Conservation (phyloP, 2,888 invertebrate genomes). For the Drosophila anomalipes region DNA sequence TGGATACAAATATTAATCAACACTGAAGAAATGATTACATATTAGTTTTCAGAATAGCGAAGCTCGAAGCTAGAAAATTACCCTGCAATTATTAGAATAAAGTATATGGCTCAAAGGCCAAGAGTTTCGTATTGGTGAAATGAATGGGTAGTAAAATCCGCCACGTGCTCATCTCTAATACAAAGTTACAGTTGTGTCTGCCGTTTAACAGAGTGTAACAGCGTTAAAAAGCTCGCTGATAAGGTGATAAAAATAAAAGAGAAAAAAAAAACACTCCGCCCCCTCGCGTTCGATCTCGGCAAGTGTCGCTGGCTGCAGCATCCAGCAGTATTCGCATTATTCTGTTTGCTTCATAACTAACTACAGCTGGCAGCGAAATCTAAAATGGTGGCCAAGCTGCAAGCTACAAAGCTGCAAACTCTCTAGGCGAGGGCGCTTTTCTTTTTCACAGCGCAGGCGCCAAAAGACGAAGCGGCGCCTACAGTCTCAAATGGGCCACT, state of each 20-base stretch:
- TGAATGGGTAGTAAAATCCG: not conserved
- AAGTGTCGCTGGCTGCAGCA: constrained; percentile 51
- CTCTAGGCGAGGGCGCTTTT: constrained; percentile 17
- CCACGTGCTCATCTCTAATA: constrained; percentile 10
- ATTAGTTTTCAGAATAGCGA: not conserved
- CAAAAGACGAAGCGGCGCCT: constrained; percentile 62
- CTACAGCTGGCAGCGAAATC: constrained; percentile 69
- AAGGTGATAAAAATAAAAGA: not conserved
- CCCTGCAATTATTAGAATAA: not conserved
- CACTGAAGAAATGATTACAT: not conserved
- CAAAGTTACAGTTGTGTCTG: constrained; percentile 40
- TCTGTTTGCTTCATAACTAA: constrained; percentile 81
- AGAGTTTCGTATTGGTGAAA: not conserved
- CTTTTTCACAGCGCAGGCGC: constrained; percentile 56
- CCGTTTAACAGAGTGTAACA: constrained; percentile 21
- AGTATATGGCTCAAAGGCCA: not conserved
- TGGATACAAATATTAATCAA: not conserved
- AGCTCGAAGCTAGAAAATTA: not conserved
- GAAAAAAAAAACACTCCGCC: not conserved
- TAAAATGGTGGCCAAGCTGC: constrained; percentile 73
- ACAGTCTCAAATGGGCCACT: constrained; percentile 39
- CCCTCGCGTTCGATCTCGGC: constrained; percentile 43
- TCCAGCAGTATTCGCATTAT: constrained; percentile 68
- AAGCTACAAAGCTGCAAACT: constrained; percentile 78
- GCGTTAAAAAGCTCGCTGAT: constrained; percentile 37